Evolutionary conservation across 2,797 vertebrate genomes (phyloP).

Genomic region (Catamblyrhynchus diadema): DNA sequence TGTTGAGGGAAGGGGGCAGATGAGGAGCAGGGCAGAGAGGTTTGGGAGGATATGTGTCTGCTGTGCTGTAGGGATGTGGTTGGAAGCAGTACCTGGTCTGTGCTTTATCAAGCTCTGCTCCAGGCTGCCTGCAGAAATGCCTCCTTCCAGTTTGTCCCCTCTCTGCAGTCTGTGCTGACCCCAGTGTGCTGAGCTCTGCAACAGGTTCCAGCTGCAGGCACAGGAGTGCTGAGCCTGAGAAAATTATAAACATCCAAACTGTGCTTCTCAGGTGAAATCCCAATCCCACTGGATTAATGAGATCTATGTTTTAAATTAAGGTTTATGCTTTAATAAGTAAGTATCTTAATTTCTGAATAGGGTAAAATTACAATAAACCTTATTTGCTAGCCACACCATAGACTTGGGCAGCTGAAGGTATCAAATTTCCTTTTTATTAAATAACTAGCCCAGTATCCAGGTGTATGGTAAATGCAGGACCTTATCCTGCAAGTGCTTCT

Average conservation of each 20-base stretch:
- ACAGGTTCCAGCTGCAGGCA: neutral
- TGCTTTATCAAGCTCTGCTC: neutral
- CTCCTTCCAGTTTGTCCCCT: neutral
- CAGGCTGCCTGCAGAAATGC: neutral
- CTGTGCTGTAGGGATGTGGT: neutral
- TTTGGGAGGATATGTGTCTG: neutral
- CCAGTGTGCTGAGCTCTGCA: neutral
- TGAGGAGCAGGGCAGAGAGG: neutral
- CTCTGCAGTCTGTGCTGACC: neutral
- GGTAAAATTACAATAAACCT: neutral
- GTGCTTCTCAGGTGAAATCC: neutral
- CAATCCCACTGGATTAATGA: neutral
- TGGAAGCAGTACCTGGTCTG: neutral
- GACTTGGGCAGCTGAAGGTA: neutral
- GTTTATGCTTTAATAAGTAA: neutral
- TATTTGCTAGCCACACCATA: neutral
- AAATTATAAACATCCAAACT: neutral
- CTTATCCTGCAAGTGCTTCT: neutral
- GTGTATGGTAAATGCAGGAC: neutral
- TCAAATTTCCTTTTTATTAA: neutral
- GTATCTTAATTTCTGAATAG: neutral
- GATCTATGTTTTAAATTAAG: neutral
- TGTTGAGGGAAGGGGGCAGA: neutral
- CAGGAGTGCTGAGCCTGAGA: neutral
- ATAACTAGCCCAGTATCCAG: neutral